Evolutionary conservation across 2,888 invertebrate genomes (phyloP).

Genomic region (Molorchus minor): DNA sequence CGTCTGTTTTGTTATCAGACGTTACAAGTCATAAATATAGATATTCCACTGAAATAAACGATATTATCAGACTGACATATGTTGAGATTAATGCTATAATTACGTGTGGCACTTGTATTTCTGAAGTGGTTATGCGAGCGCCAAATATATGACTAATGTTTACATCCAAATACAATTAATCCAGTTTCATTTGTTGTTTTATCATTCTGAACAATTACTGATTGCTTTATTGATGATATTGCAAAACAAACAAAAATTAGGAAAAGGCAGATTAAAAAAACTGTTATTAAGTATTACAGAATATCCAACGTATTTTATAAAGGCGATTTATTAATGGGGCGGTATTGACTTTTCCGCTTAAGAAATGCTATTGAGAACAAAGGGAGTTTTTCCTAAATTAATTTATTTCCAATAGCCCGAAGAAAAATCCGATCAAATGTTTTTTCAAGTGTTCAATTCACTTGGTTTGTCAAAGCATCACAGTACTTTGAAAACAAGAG

Average conservation of each 20-base stretch:
- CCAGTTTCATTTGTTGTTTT: constrained; percentile 10
- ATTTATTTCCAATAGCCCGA: constrained; percentile 37
- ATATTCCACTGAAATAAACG: constrained; percentile 46
- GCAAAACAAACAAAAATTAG: not conserved
- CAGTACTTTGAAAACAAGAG: constrained; percentile 18
- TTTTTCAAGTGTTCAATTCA: constrained; percentile 38
- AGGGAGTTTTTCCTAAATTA: too few relatives aligned
- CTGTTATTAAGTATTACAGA: too few relatives aligned
- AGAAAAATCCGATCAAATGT: constrained; percentile 46
- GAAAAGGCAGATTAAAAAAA: not conserved
- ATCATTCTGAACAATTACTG: not conserved
- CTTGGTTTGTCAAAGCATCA: constrained; percentile 17
- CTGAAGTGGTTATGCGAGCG: constrained; percentile 31
- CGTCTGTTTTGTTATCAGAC: constrained; percentile 38
- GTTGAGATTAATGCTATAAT: constrained; percentile 46
- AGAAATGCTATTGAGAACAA: too few relatives aligned
- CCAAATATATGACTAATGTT: constrained; percentile 13
- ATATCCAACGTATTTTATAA: too few relatives aligned
- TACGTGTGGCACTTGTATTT: constrained; percentile 35
- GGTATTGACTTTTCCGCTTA: too few relatives aligned
- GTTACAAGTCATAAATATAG: constrained; percentile 33
- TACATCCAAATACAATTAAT: constrained; percentile 15
- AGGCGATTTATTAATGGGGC: too few relatives aligned
- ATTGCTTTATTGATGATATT: not conserved
- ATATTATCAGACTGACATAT: constrained; percentile 50